Base-by-base conservation (phyloP, 2,888 invertebrate genomes). In the Sthenelais limicola region DNA sequence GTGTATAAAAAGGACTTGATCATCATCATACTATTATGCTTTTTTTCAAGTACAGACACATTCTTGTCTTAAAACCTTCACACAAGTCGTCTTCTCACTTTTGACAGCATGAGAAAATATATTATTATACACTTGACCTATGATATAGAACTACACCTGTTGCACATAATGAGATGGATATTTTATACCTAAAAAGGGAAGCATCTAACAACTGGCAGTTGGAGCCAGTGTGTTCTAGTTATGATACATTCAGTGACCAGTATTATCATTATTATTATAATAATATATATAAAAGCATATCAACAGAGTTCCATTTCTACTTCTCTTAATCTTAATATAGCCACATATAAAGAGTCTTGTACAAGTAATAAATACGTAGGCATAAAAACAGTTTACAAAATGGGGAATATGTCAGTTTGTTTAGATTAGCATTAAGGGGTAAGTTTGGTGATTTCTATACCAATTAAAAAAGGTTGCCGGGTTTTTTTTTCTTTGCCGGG, bases 301-400 rank as follows among this genome's bases (percentile, higher is more conserved):
- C 62, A 35, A 62, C 38, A 35, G 43, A 62, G 26, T 56, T 15
- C n/a, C 12, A 12, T 62, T 26, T 26, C n/a, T 43, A 38, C 62
- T 62, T 21, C 38, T 43, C 24, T 43, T 62, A 24, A 35, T 26
- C 56, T 56, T 32, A 62, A 21, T 35, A 62, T n/a, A 24, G 62
- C 38, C 62, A 21, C 62, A 62, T 62, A 62, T 58, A 33, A 62
- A 62, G n/a, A 62, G 38, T 62, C 62, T 62, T 35, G 43, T 62
- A 62, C 18, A 62, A 38, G 62, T 62, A 62, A 62, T 62, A 62
- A 62, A 62, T 62, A 62, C 43, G 62, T 62, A 62, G 62, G 62
- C 62, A 62, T 62, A 62, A 62, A 56, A 56, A 56, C 33, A 62
- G 62, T 62, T 56, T 62, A 62, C 62, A 62, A 62, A 62, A 38